A percentile compares a stretch with the other conserved stretches of the same genome.
phyloP scores from a whole-genome alignment of 2,797 vertebrate genomes.

The Epinephelus coioides region DNA sequence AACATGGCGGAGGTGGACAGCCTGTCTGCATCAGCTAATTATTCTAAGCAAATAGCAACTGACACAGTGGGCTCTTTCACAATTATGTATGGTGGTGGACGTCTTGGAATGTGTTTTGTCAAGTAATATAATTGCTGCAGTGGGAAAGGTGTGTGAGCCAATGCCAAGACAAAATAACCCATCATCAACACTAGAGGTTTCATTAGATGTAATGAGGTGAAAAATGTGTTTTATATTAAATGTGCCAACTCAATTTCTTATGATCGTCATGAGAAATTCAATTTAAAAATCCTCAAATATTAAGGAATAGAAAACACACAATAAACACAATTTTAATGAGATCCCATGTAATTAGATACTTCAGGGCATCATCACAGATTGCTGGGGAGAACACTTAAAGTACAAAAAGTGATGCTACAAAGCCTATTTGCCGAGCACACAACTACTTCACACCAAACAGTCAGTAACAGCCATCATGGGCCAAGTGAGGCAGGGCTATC shows the following conservation, averaged over 20 bases:
- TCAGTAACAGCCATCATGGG: not conserved
- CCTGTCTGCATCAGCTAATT: slow-evolving; percentile 12
- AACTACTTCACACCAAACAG: slow-evolving; percentile 10
- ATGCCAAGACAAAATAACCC: slow-evolving; percentile 1
- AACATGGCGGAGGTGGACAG: slow-evolving; percentile 13
- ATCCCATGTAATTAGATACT: not conserved
- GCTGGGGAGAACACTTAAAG: not conserved
- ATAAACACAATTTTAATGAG: slow-evolving; percentile 5
- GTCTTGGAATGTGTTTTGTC: slow-evolving; percentile 15
- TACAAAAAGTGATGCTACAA: slow-evolving; percentile 15
- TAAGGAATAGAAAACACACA: not conserved
- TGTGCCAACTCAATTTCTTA: not conserved
- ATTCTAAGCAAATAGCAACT: slow-evolving; percentile 18
- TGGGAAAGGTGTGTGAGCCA: not conserved
- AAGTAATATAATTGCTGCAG: slow-evolving; percentile 8
- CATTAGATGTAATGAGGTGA: slow-evolving; percentile 15
- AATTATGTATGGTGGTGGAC: slow-evolving; percentile 1
- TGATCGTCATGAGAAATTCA: not conserved
- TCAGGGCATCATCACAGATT: not conserved
- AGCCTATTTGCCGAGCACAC: not conserved
- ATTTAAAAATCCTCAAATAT: not conserved
- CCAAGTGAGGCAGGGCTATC: slow-evolving; percentile 29
- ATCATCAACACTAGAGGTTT: not conserved
- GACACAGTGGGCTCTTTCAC: slow-evolving; percentile 10
- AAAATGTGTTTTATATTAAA: not conserved